Percentiles rank a stretch among this genome's conserved stretches.
Evolutionary conservation across 2,888 invertebrate species (phyloP).

Genomic region (Drosophila merina): DNA sequence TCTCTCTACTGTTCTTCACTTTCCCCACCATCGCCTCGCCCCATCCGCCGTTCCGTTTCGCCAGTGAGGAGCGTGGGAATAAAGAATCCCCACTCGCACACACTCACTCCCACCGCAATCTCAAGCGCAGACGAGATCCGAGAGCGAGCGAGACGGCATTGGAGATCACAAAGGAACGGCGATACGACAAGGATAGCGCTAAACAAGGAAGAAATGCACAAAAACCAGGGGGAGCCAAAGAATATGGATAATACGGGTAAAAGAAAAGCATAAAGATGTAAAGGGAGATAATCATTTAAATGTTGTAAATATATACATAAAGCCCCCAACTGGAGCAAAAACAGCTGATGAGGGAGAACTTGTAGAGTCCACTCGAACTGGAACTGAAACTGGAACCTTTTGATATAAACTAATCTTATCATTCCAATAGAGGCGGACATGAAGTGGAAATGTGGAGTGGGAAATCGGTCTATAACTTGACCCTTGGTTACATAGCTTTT

Average conservation of each 20-base stretch:
- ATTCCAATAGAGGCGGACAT: neutral
- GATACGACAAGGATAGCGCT: conserved; percentile 22
- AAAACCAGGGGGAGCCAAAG: neutral
- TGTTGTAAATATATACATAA: neutral
- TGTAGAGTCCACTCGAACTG: neutral
- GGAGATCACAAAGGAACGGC: conserved; percentile 11
- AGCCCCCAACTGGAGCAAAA: neutral
- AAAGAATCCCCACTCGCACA: conserved; percentile 24
- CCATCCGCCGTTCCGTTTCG: neutral
- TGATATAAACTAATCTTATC: neutral
- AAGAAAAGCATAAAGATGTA: neutral
- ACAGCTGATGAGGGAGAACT: neutral
- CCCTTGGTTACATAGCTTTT: neutral
- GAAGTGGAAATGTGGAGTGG: neutral
- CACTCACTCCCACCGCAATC: conserved; percentile 2
- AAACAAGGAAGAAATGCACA: conserved; percentile 25
- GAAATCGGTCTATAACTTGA: neutral
- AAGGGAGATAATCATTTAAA: neutral
- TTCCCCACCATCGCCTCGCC: neutral
- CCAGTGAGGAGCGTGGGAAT: conserved; percentile 30
- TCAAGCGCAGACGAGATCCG: neutral
- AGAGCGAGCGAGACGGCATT: conserved; percentile 14
- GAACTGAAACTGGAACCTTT: no score
- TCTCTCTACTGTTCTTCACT: neutral
- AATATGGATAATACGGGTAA: no score